These are phyloP conservation scores for Pelvicachromis taeniatus DNA, from an alignment of 2,113 vertebrate species.

Conservation along the genomic window DNA sequence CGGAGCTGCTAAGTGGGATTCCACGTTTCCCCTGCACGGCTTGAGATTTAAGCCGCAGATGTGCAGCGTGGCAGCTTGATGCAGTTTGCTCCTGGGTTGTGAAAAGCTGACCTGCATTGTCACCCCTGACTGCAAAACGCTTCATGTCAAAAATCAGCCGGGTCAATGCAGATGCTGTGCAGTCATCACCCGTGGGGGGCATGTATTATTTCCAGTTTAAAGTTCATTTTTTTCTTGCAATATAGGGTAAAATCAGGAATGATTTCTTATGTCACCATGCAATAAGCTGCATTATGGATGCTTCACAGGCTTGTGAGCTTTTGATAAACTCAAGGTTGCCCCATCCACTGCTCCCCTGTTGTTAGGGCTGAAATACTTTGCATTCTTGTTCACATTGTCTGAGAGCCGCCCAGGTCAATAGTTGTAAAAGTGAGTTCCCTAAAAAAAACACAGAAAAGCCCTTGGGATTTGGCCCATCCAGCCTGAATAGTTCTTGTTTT, in stretches of 20 bases:
- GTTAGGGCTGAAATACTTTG: slow-evolving; percentile 66
- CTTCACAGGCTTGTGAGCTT: slow-evolving; percentile 33
- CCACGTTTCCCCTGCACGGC: background rate
- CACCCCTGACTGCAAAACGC: background rate
- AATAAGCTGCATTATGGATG: background rate
- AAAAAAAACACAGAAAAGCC: slow-evolving; percentile 55
- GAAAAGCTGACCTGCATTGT: background rate
- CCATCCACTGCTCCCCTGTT: slow-evolving; percentile 45
- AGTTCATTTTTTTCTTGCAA: background rate
- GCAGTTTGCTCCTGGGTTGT: background rate
- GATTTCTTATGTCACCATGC: slow-evolving; percentile 34
- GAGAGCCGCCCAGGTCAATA: slow-evolving; percentile 48
- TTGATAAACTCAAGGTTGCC: slow-evolving; percentile 32
- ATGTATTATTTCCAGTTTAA: background rate
- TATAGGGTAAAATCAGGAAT: background rate
- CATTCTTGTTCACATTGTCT: slow-evolving; percentile 69
- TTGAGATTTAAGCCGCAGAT: background rate
- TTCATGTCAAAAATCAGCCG: background rate
- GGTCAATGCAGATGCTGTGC: background rate
- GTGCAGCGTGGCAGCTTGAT: background rate
- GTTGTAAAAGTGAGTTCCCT: slow-evolving; percentile 61
- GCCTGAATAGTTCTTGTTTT: slow-evolving; percentile 47
- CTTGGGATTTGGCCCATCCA: slow-evolving; percentile 50
- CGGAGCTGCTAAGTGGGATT: background rate
- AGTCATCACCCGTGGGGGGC: background rate